Evolutionary conservation across 2,797 vertebrate genomes (phyloP), one percentile per base, ranked within the genome.

Genomic region (Sebastes dallii): DNA sequence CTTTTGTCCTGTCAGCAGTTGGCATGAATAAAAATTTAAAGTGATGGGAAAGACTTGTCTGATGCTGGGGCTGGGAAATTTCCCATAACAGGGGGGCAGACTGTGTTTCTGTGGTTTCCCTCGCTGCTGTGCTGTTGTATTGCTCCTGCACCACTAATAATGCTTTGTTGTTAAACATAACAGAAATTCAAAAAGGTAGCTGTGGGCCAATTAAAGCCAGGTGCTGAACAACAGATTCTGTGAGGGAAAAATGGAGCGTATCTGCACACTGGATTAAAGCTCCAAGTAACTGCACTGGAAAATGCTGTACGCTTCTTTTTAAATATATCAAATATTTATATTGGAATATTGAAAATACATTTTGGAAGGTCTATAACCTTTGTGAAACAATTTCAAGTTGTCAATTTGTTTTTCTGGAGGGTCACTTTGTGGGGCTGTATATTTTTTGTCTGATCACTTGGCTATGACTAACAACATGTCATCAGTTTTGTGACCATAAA

Each of bases 1-100:
- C 10, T 50, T 66, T 80, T 55, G 58, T 75, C 52, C 60, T 52
- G 59, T 78, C 70, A 78, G 84, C 73, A 65, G 42, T 54, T 42
- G 68, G 36, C 18, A 59, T 36, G 30, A 64, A 29, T 54, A 32
- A 67, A 81, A 61, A 55, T 20, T 4, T 8, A 29, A 73, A 25
- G 46, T 72, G 77, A 22, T 59, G 27, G 34, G 36, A 46, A 27
- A 70, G 55, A 72, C 16, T 42, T 64, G 18, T 78, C 27, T 75
- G n/a, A 52, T 61, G 60, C 50, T 36, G 25, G 20, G 24, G 30
- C 64, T 68, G 46, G 69, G 39, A 12, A 13, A 55, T 29, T 69
- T 70, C 58, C 29, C 55, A 30, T 52, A 66, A 50, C 25, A 76
- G 22, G 14, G 25, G 42, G 52, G n/a, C 10, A 20, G 13, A 66